phyloP scores from a whole-genome alignment of 2,797 vertebrate species.

The Neosilurus mollespiculum region DNA sequence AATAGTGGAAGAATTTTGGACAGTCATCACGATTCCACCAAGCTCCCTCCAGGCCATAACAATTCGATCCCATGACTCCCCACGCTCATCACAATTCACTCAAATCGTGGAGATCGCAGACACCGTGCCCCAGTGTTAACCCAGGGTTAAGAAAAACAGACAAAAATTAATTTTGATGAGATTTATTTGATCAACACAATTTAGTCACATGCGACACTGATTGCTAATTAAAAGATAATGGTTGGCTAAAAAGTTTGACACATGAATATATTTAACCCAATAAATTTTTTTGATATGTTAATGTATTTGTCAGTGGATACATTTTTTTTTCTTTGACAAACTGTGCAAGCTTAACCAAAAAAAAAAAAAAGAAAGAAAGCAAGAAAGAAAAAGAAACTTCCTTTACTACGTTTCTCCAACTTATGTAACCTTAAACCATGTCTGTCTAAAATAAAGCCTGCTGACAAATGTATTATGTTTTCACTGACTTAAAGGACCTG shows the following conservation, averaged over 20 bases:
- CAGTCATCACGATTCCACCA: no score
- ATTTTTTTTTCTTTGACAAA: background rate
- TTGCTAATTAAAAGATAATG: conserved; percentile 29
- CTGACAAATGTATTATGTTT: background rate
- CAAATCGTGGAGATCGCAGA: no score
- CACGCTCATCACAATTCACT: no score
- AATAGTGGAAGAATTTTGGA: no score
- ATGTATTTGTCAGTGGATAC: background rate
- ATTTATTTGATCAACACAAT: conserved; percentile 30
- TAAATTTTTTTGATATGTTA: background rate
- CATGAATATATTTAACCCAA: background rate
- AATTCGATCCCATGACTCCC: no score
- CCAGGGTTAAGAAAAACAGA: background rate
- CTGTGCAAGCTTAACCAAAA: background rate
- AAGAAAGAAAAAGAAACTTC: background rate
- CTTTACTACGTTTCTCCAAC: background rate
- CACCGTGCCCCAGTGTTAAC: no score
- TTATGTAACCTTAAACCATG: conserved; percentile 1
- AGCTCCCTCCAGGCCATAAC: no score
- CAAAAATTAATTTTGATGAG: background rate
- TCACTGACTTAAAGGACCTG: conserved; percentile 5
- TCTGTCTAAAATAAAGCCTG: conserved; percentile 11
- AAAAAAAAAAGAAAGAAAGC: no score
- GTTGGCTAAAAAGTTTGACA: background rate
- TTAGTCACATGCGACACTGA: conserved; percentile 9